phyloP scores from a whole-genome alignment of 2,797 vertebrate genomes.

The Diglossa cyanea region DNA sequence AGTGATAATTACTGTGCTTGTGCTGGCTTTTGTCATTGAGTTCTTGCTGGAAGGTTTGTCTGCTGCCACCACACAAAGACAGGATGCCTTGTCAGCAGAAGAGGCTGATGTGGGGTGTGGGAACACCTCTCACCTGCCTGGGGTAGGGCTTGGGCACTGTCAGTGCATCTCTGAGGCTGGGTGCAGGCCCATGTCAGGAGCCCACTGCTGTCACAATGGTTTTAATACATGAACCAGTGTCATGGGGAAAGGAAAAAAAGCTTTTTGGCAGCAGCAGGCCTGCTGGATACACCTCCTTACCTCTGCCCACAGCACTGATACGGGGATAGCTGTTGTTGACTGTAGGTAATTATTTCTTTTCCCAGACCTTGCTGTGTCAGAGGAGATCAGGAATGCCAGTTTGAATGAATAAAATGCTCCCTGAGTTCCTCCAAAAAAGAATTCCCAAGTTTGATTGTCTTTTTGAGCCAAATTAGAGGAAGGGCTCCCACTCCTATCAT shows the following conservation, averaged over 20 bases:
- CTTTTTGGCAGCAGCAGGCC: background rate
- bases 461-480: background rate
- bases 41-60: background rate
- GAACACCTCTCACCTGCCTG: rapidly evolving
- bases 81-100: background rate
- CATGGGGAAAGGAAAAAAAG: background rate
- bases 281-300: rapidly evolving
- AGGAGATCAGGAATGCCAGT: background rate
- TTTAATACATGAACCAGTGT: background rate
- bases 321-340: background rate
- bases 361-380: background rate
- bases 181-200: background rate
- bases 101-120: background rate
- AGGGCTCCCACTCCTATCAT: background rate
- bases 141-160: rapidly evolving
- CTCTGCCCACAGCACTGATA: rapidly evolving
- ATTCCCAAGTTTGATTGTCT: background rate
- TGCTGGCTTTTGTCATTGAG: background rate
- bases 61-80: background rate
- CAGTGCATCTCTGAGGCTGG: background rate
- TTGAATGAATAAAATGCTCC: background rate
- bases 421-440: background rate
- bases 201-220: background rate
- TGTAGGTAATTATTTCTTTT: background rate
- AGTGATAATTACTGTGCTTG: background rate